Evolutionary conservation across 1,140 invertebrate genomes (phyloP), one percentile per base, ranked within the genome.

Genomic region (Macrotrachela quadricornifera): DNA sequence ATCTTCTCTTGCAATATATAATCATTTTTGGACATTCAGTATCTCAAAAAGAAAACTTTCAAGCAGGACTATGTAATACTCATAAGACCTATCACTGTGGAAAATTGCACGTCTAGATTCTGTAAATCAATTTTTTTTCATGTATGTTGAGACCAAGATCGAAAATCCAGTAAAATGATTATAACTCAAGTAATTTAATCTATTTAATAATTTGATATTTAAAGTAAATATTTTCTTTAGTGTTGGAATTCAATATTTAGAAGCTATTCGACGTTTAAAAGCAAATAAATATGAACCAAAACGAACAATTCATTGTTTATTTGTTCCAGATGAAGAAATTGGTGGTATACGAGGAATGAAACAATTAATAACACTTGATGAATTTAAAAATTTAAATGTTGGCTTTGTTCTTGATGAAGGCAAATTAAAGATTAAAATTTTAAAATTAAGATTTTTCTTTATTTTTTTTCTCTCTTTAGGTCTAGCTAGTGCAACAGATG

Each of bases 321-420:
- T 84, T 74, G 80, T 84, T 14, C 81, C 85, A 80, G 87, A 92
- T 71, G 88, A 94, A 68, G 88, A 94, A 74, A 80, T 84, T 61
- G 86, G 86, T 0, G 85, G 85, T 4, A 64, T 73, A 2, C 73
- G 78, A 44, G 86, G 86, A 17, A 90, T 92, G 85, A 71, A 76
- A 55, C 67, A 75, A 54, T 91, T 90, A 71, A 76, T 87, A 0
- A 62, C 78, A 13, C 80, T 78, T 0, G 65, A 78, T 17, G 77
- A 81, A 41, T 92, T 91, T 62, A 77, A 78, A 61, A 68, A 76
- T 8, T 64, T 94, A 13, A 91, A 92, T 63, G 70, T 91, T 56
- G 86, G 83, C 0, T 85, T 90, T 70, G 78, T 80, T n/a, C 63
- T 95, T 42, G 87, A 95, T 69, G 88, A 95, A 73, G 86, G 73